Evolutionary conservation across 2,797 vertebrate genomes (phyloP).

Genomic region (Aythya fuligula): DNA sequence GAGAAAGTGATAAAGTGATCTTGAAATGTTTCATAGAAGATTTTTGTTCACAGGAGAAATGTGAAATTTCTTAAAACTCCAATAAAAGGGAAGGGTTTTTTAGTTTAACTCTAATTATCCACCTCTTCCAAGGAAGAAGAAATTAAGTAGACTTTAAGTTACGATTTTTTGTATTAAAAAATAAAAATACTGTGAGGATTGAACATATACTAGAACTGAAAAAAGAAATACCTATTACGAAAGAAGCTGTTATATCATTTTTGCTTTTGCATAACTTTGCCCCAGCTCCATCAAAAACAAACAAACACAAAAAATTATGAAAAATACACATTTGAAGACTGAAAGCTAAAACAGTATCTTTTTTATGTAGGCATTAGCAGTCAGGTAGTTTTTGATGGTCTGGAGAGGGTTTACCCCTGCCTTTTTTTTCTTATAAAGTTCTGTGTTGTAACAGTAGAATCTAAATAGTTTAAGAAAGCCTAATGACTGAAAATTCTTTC

Average conservation of each 20-base stretch:
- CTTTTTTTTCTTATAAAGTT: background rate
- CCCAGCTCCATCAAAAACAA: background rate
- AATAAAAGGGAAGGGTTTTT: background rate
- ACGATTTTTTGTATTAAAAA: background rate
- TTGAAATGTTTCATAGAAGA: background rate
- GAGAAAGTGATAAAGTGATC: background rate
- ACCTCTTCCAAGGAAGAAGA: background rate
- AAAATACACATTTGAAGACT: background rate
- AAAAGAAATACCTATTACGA: background rate
- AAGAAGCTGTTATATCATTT: background rate
- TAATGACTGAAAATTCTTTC: background rate
- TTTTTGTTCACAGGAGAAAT: background rate
- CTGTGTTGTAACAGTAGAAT: background rate
- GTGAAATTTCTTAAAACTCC: background rate
- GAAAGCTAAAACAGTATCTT: background rate
- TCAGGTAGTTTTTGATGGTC: background rate
- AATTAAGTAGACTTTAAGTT: background rate
- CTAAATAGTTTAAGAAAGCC: background rate
- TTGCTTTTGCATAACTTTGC: background rate
- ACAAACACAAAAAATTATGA: too few species aligned
- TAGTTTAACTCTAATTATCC: background rate
- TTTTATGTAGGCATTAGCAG: background rate
- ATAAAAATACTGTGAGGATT: background rate
- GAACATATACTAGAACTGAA: background rate
- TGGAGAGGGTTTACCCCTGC: background rate